phyloP scores from a whole-genome alignment of 2,113 vertebrate species.

The Serinus canaria region DNA sequence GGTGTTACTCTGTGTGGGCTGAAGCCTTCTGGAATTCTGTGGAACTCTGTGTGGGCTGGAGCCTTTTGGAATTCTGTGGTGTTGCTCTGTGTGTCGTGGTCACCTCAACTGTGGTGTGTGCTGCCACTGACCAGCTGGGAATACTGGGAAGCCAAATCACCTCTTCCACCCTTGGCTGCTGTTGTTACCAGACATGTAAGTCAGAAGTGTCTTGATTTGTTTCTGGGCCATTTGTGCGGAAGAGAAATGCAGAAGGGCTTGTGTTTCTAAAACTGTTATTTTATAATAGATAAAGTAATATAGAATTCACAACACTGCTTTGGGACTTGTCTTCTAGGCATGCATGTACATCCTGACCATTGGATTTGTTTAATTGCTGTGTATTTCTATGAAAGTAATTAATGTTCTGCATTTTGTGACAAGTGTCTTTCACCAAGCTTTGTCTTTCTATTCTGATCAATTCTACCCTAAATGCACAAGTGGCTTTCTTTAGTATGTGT shows the following conservation, averaged over 20 bases:
- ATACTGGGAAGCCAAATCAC: background rate
- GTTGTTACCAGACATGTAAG: background rate
- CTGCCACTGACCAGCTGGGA: background rate
- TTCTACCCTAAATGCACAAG: background rate
- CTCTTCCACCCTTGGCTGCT: background rate
- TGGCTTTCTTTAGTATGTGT: background rate
- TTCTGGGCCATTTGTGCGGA: too few species aligned
- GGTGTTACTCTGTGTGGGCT: background rate
- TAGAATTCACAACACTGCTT: background rate
- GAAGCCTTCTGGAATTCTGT: background rate
- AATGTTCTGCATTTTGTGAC: background rate
- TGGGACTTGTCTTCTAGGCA: background rate
- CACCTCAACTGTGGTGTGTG: accelerated
- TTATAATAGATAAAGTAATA: too few species aligned
- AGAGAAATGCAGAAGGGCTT: too few species aligned
- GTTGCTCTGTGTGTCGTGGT: background rate
- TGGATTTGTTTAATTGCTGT: background rate
- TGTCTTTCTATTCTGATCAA: background rate
- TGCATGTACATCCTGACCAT: background rate
- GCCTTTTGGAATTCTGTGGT: background rate
- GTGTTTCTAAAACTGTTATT: too few species aligned
- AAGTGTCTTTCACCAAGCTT: background rate
- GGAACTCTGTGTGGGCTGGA: background rate
- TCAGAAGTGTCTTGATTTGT: too few species aligned
- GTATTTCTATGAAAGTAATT: background rate